phyloP scores from a whole-genome alignment of 2,888 invertebrate species.

The Melinopterus prodromus region DNA sequence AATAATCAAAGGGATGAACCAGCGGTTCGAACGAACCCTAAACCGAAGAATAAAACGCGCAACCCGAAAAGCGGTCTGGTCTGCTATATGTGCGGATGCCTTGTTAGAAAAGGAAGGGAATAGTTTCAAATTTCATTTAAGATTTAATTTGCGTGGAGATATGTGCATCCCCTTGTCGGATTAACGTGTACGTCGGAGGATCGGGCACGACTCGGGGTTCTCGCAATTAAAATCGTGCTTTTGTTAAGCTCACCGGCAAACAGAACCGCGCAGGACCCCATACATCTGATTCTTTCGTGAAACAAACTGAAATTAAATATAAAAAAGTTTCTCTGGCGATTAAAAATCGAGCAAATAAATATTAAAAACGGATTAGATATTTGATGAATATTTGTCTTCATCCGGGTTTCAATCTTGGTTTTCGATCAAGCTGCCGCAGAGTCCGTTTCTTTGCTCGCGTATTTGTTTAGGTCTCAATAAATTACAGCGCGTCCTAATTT shows the following conservation, averaged over 20 bases:
- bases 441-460: constrained; percentile 38
- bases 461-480: constrained; percentile 48
- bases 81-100: not conserved
- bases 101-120: constrained; percentile 48
- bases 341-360: not conserved
- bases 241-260: constrained; percentile 58
- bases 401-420: not conserved
- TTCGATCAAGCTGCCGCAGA: not conserved
- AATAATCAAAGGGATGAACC: not conserved
- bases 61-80: not conserved
- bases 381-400: not conserved
- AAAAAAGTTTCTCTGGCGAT: not conserved
- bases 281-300: not conserved
- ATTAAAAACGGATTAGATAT: not conserved
- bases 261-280: constrained; percentile 38
- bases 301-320: not conserved
- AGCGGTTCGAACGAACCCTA: not conserved
- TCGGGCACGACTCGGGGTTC: constrained; percentile 33
- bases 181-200: constrained; percentile 38
- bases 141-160: constrained; percentile 61
- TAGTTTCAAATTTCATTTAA: constrained; percentile 62
- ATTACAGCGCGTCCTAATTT: constrained; percentile 49
- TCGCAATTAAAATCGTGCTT: constrained; percentile 57
- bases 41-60: not conserved
- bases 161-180: constrained; percentile 56